Conservation (phyloP, 2,888 invertebrate genomes). For the Polyommatus icarus region DNA sequence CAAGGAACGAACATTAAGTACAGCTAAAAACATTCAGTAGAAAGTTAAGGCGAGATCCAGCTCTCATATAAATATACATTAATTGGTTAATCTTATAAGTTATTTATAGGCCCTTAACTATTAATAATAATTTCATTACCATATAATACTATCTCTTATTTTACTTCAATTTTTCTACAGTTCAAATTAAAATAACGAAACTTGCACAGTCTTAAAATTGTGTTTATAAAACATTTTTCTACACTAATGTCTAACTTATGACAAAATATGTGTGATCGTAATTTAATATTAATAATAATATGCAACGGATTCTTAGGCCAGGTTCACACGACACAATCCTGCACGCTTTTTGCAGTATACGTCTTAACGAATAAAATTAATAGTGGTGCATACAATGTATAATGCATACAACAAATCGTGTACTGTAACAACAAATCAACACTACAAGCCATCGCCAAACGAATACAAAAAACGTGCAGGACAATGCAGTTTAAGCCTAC, state of each 20-base stretch:
- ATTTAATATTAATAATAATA: background rate
- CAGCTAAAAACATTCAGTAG: constrained; percentile 6
- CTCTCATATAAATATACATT: constrained; percentile 12
- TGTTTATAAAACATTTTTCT: background rate
- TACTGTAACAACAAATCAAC: no score
- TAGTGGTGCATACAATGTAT: no score
- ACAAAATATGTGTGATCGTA: background rate
- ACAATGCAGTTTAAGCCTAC: no score
- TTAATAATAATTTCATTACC: background rate
- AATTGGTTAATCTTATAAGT: constrained; percentile 11
- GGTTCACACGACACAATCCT: no score
- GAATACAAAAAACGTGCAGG: no score
- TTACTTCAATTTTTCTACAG: background rate
- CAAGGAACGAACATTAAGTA: constrained; percentile 22
- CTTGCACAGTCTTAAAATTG: constrained; percentile 11
- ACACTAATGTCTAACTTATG: background rate
- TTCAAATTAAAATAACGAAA: background rate
- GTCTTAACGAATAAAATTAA: no score
- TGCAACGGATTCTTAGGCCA: background rate
- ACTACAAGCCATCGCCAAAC: no score
- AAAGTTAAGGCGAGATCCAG: constrained; percentile 28
- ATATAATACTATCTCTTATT: background rate
- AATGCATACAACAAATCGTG: no score
- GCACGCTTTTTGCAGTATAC: no score
- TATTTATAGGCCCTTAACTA: constrained; percentile 5